Base-by-base conservation (phyloP, 2,113 vertebrate species). In the Petrocephalus zakoni region DNA sequence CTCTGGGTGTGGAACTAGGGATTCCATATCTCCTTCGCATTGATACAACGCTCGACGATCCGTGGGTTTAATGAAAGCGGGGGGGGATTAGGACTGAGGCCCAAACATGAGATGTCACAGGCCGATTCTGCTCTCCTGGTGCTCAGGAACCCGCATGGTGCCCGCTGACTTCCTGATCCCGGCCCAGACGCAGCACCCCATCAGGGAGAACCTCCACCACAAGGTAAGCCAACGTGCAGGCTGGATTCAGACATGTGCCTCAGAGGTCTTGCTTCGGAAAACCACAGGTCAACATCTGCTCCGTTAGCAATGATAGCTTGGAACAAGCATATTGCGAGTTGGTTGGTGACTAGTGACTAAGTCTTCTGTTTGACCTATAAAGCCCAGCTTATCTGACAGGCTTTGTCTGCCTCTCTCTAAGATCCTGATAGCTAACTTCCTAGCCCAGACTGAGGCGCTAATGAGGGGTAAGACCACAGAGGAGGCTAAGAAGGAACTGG, bases 101-200 rank as follows among this genome's bases (percentile, higher is more conserved):
- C 42, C 56, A 46, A 29, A 17, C 10, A 0, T 61, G 56, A 42
- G 11, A 47, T 47, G 58, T 61, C 72, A 78, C n/a, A 4, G 61
- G 34, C 42, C 25, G 34, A 1, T 29, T 68, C 22, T 49, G 17
- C n/a, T 72, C 25, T 34, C 87, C 64, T 15, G 15, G 22, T 91
- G 58, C 9, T 0, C 91, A 99, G 98, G 98, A 86, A 99, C 98
- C 90, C 97, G 97, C 37, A 97, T 97, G 96, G 97, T 99, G 94
- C 98, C 98, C 2, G 97, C 97, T 89, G 98, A 99, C 92, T 99
- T 99, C 91, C 93, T 99, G 90, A 97, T 99, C 93, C 97, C 98
- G 0, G 98, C 96, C 82, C 97, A 99, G 94, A 96, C 95, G 11
- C 98, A 99, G 92, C 93, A 99, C 91, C 98, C 98, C 15, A 94